These are phyloP conservation scores for Drosophila sproati DNA, from an alignment of 1,140 invertebrate species.

Conservation along the genomic window DNA sequence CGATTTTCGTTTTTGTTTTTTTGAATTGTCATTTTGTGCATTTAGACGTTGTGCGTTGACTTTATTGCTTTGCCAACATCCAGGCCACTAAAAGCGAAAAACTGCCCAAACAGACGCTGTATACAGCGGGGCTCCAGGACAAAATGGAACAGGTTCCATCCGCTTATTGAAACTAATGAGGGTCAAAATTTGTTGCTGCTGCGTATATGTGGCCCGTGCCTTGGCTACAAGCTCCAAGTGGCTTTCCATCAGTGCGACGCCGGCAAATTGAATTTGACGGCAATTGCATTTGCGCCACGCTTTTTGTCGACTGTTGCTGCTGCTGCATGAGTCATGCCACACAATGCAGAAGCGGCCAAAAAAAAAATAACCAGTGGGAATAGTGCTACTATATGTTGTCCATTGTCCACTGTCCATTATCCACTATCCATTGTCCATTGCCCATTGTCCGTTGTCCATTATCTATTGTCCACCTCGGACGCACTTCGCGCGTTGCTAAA, in stretches of 20 bases:
- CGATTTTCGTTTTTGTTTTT: not conserved
- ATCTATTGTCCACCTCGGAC: too few relatives aligned
- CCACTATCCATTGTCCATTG: not conserved
- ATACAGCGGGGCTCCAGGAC: not conserved
- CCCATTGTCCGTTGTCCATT: too few relatives aligned
- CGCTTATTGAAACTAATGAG: conserved; percentile 33
- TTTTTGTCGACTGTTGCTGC: not conserved
- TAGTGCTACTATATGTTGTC: conserved; percentile 14
- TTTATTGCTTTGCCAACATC: not conserved
- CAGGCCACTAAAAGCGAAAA: not conserved
- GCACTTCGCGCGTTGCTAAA: not conserved
- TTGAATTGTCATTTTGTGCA: not conserved
- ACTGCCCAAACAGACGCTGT: not conserved
- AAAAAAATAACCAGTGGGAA: not conserved
- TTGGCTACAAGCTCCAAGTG: not conserved
- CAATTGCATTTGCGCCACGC: conserved; percentile 10
- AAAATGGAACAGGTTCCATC: not conserved
- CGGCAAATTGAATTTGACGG: conserved; percentile 20
- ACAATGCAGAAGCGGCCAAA: conserved; percentile 58
- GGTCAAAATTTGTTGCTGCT: conserved; percentile 13
- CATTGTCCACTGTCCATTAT: not conserved
- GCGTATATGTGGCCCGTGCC: not conserved
- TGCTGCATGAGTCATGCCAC: conserved; percentile 5
- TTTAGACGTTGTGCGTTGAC: not conserved
- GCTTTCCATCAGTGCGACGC: not conserved